Base-by-base conservation (phyloP, 2,797 vertebrate species). In the Cheirogaleus major region DNA sequence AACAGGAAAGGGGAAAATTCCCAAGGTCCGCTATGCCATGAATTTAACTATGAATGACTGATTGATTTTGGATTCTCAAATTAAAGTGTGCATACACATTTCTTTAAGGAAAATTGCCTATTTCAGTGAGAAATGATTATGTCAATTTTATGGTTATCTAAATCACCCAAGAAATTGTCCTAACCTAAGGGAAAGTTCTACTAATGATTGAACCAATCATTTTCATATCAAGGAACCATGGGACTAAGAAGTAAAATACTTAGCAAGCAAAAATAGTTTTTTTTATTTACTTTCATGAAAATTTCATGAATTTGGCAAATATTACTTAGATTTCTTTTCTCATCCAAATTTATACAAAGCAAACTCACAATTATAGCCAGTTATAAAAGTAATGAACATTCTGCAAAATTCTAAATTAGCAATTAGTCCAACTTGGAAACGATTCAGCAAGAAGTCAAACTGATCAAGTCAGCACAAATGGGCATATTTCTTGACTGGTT, bases 271-370 rank as follows among this genome's bases (percentile, higher is more conserved):
- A 96, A 89, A 55, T 32, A 59, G 4, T 15, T 30, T 23, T 27
- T 83, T 93, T 89, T 59, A 89, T 95, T 95, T 95, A 94, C 41
- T 80, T 93, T 89, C 70, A 93, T 93, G 70, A 97, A 95, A 96
- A 94, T 95, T 97, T 96, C 61, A 96, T 96, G 80, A 94, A 93
- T 91, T 96, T 97, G 83, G 79, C 79, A 95, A 97, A 90, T 93
- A 96, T 93, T 96, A 93, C 48, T 86, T 83, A 93, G 18, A 63
- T 81, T 89, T 93, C 48, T 92, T 95, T 97, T 93, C 76, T 92
- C 41, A 76, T 20, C 50, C 72, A 96, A 72, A 97, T 96, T 89
- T 73, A 93, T 84, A 61, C 55, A 97, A 79, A 93, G 35, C 55
- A 96, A 96, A 86, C 57, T 80, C 38, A 69, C 57, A 17, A 85